Evolutionary conservation across 2,113 vertebrate species (phyloP).

Genomic region (Crotalus viridis): DNA sequence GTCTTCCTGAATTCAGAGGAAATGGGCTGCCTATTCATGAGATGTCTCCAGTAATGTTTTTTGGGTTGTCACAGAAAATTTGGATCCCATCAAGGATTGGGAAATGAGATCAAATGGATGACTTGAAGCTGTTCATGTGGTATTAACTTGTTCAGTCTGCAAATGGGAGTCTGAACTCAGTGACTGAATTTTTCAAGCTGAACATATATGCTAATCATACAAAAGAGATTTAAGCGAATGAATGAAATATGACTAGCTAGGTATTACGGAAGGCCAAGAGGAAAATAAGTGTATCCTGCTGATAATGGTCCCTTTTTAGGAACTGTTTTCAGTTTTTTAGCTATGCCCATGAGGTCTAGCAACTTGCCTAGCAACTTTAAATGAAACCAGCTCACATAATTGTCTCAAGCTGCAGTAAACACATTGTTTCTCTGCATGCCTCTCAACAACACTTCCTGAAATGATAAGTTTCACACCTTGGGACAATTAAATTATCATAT

Average conservation of each 20-base stretch:
- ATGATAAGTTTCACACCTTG: slow-evolving; percentile 13
- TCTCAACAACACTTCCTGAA: background rate
- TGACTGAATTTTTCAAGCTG: background rate
- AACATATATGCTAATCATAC: background rate
- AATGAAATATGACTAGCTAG: background rate
- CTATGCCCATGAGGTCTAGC: slow-evolving; percentile 19
- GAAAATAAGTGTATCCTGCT: background rate
- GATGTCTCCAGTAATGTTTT: background rate
- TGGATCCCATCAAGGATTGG: background rate
- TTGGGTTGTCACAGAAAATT: background rate
- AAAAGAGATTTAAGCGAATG: background rate
- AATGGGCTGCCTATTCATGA: background rate
- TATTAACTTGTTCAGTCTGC: background rate
- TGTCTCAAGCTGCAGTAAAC: slow-evolving; percentile 14
- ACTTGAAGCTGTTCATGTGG: background rate
- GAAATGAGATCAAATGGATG: background rate
- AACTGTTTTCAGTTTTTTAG: slow-evolving; percentile 2
- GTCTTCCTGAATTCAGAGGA: background rate
- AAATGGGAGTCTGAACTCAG: background rate
- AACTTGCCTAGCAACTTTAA: slow-evolving; percentile 20
- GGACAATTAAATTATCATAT: slow-evolving; percentile 24
- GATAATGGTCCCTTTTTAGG: background rate
- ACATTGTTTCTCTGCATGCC: slow-evolving; percentile 4
- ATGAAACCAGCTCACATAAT: slow-evolving; percentile 21
- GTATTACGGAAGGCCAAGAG: background rate